phyloP scores from a whole-genome alignment of 2,888 invertebrate genomes.

The Myopa testacea region DNA sequence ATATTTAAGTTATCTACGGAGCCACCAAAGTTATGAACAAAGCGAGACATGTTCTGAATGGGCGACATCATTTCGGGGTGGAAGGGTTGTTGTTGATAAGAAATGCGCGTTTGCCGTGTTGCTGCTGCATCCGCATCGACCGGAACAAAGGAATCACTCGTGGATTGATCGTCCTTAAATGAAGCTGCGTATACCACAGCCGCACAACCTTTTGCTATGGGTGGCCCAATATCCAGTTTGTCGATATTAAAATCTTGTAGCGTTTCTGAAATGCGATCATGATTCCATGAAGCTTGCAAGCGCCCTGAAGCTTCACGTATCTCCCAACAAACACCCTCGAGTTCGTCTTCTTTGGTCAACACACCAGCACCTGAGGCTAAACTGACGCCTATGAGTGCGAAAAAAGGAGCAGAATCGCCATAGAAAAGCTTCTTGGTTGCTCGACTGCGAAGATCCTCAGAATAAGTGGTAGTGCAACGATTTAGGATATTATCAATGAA shows the following conservation, averaged over 20 bases:
- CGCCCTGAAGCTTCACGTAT: conserved; percentile 72
- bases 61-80: conserved; percentile 63
- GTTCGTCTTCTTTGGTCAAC: conserved; percentile 80
- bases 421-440: conserved; percentile 75
- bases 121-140: not conserved
- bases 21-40: conserved; percentile 67
- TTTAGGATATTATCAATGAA: conserved; percentile 79
- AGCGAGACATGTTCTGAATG: conserved; percentile 65
- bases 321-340: conserved; percentile 83
- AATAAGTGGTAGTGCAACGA: conserved; percentile 76
- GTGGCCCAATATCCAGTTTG: conserved; percentile 76
- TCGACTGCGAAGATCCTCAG: conserved; percentile 73
- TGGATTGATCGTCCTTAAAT: conserved; percentile 62
- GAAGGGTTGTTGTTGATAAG: conserved; percentile 47
- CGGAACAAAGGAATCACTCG: not conserved
- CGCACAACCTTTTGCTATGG: conserved; percentile 84
- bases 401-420: conserved; percentile 80
- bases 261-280: conserved; percentile 62
- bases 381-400: conserved; percentile 79
- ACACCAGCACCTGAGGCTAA: conserved; percentile 80
- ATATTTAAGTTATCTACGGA: conserved; percentile 64
- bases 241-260: conserved; percentile 71
- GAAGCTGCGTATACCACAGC: conserved; percentile 83
- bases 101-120: not conserved
- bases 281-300: conserved; percentile 63